Base-by-base conservation (phyloP, 2,113 vertebrate species). In the Macrotus californicus region DNA sequence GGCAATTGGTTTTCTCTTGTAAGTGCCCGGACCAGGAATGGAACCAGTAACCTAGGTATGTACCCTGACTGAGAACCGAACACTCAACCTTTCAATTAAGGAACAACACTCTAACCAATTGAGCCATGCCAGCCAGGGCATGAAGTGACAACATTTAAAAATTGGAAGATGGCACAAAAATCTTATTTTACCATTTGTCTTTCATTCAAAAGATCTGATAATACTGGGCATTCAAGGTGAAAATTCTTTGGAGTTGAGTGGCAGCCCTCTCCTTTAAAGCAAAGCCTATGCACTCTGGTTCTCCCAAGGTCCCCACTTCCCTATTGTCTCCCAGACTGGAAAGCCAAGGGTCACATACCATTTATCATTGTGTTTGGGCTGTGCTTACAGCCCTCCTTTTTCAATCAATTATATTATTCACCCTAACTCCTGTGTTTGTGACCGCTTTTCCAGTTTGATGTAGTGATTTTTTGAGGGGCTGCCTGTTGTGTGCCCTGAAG, bases 171-270 rank as follows among this genome's bases (percentile, higher is more conserved):
- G 34, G 31, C 48, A 67, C 56, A 61, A 90, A 95, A 36, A 43
- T 31, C 18, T 93, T 80, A 87, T 48, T 54, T 88, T 88, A 43
- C 26, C n/a, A 67, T 39, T 92, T 92, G 50, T 92, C 6, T 84
- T 92, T 85, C 87, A 86, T 86, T 93, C 67, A 77, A 66, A 90
- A 69, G 52, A 59, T 81, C 34, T 94, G 80, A 16, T 64, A 66
- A 83, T 39, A 73, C 24, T 67, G 79, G 52, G 39, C 59, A 81
- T 90, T 92, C 34, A 89, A 61, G 39, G n/a, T 54, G 70, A 70
- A 31, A 36, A 31, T 26, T 73, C 34, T 87, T 48, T 64, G 56
- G 43, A 77, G 15, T 50, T 83, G 54, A 92, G 46, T 22, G 86
- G 92, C 39, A 83, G 16, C 26, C 83, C 56, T 73, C 76, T 54